phyloP scores from a whole-genome alignment of 2,888 invertebrate species.

The Drosophila recens region DNA sequence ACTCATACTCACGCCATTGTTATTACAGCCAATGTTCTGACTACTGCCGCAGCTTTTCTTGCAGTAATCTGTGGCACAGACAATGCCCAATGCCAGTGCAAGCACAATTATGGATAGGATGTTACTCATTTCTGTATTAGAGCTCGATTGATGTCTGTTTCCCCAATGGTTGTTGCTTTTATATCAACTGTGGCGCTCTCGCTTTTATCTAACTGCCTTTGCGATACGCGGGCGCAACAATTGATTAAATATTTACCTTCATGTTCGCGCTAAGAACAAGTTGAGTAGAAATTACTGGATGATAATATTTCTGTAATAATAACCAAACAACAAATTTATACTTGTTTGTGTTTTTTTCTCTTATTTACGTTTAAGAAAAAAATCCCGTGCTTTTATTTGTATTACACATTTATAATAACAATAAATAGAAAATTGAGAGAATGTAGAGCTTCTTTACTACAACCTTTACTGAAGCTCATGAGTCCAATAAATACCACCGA shows the following conservation, averaged over 20 bases:
- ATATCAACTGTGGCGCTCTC: constrained; percentile 21
- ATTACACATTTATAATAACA: too few species aligned
- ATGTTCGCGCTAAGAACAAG: not conserved
- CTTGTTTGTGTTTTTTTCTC: too few species aligned
- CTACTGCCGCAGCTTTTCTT: constrained; percentile 41
- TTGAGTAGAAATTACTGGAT: too few species aligned
- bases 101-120: constrained; percentile 26
- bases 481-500: too few species aligned
- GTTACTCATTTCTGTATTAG: constrained; percentile 48
- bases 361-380: too few species aligned
- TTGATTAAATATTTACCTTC: constrained; percentile 70
- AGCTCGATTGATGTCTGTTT: constrained; percentile 37
- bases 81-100: constrained; percentile 40
- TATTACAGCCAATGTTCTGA: constrained; percentile 65
- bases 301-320: too few species aligned
- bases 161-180: constrained; percentile 39
- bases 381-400: too few species aligned
- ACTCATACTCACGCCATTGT: constrained; percentile 54
- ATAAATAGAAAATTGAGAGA: too few species aligned
- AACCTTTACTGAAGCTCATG: too few species aligned
- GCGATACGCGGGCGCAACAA: constrained; percentile 36
- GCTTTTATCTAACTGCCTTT: constrained; percentile 24
- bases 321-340: too few species aligned
- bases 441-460: too few species aligned
- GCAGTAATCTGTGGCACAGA: constrained; percentile 56